Evolutionary conservation across 2,797 vertebrate genomes (phyloP).

Genomic region (Pseudopleuronectes americanus): DNA sequence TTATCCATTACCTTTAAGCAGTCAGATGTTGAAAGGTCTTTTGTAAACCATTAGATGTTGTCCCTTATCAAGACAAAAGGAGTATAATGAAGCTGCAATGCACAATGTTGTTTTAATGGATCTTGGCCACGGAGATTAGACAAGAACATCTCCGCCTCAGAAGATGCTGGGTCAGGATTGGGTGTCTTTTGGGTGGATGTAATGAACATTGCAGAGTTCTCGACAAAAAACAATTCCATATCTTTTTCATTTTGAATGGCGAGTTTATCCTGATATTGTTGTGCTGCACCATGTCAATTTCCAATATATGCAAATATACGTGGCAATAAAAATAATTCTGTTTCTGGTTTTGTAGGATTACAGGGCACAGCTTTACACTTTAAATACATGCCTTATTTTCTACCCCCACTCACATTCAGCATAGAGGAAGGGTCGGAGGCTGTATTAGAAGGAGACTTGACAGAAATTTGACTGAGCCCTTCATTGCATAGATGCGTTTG

Average conservation of each 20-base stretch:
- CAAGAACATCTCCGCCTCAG: background rate
- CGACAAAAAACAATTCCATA: too few species aligned
- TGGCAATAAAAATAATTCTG: too few species aligned
- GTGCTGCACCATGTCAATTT: too few species aligned
- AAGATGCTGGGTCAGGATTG: background rate
- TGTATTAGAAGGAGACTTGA: background rate
- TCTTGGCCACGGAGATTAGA: too few species aligned
- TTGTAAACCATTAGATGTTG: background rate
- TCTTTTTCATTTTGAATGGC: too few species aligned
- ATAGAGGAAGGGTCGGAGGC: background rate
- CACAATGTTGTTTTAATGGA: too few species aligned
- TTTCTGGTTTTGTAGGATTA: background rate
- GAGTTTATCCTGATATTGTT: background rate
- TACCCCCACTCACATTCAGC: background rate
- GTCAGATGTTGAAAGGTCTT: background rate
- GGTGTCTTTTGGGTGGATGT: too few species aligned
- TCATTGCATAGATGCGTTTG: background rate
- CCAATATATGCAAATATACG: too few species aligned
- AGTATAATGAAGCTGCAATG: background rate
- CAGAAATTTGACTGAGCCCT: background rate
- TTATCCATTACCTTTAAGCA: conserved; percentile 3
- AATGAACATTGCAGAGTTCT: background rate
- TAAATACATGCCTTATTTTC: background rate
- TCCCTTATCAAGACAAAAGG: background rate
- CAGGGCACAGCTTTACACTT: background rate